Evolutionary conservation across 92 coral and sea anemone genomes (phyloP), one percentile per base, ranked within the genome.

Genomic region (Epizoanthus stellaris): DNA sequence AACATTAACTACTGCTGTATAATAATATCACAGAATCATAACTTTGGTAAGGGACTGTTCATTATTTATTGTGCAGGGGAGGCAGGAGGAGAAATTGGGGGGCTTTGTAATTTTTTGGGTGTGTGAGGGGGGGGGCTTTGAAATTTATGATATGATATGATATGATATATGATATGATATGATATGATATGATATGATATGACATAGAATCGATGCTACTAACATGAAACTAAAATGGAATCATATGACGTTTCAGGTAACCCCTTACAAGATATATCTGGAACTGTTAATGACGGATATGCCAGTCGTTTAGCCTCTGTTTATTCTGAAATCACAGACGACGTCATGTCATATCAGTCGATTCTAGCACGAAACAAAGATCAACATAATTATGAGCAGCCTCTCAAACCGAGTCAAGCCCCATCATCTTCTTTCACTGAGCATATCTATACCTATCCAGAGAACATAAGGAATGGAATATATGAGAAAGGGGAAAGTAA

Each of bases 241-340:
- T 25, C 36, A 34, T 15, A 36, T 68, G 23, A 15, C 6, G 16
- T 11, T 72, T 23, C 23, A 72, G 77, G 62, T 59, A 45, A 73
- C 40, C 77, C 21, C 38, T 21, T 73, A 42, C 20, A 73, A 9
- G 58, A 73, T 23, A 36, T 73, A 52, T 9, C 13, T 7, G 77
- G 77, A 73, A 73, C 53, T 49, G 30, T 14, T 58, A 73, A 73
- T 58, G 77, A 16, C 4, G 77, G 59, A 42, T 73, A 25, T 25
- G 20, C 77, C 25, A 5, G 21, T 42, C 49, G 77, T 16, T 36
- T 43, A 17, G 62, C 11, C 14, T 45, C 77, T 73, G 15, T 73
- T 73, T 73, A 68, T 25, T 68, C 73, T 5, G 73, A 68, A 9
- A 68, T 68, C 5, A 19, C 39, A 25, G 73, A 38, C 8, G 49